Base-by-base conservation (phyloP, 2,888 invertebrate genomes). In the Steinernema carpocapsae region DNA sequence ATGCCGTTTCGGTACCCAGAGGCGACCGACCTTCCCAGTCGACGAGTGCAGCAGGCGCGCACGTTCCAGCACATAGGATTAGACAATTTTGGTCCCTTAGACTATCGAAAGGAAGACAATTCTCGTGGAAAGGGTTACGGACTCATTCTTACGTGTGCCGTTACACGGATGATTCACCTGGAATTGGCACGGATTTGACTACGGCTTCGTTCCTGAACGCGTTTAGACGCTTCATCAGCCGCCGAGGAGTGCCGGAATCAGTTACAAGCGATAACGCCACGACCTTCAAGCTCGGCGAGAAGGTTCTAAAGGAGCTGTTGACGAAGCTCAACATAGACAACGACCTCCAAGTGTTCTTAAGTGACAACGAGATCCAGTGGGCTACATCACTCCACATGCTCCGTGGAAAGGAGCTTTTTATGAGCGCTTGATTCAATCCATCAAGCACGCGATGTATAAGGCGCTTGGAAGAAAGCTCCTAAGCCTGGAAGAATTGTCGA, bases 11-110 rank as follows among this genome's bases (percentile, higher is more conserved):
- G 22, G 6, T 72, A 74, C 10, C 79, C 79, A 17, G n/a, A 37
- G 10, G 56, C 72, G 74, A 37, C 32, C 7, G 19, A 73, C n/a
- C 17, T 77, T 10, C 78, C 78, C 1, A 14, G 32, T 12, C 77
- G 72, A 14, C 46, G 81, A 22, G 77, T 80, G 0, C 52, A 14
- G 10, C 12, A 26, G 22, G 12, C 74, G 4, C 26, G 6, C 6
- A 79, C 81, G 0, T 82, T 82, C 73, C 37, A 75, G 17, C 29
- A 72, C n/a, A 72, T 59, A 17, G 82, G 82, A 6, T 12, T 80
- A 0, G 82, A 82, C 29, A 75, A 75, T 22, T 77, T 78, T 14
- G 77, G 81, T 10, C 82, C 82, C 10, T n/a, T 81, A 0, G 1
- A 43, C 1, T 32, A 70, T 26, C 37, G 70, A 0, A 17, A 24